These are phyloP conservation scores for Caenorhabditis brenneri DNA, from an alignment of 1,140 invertebrate genomes.

Conservation along the genomic window DNA sequence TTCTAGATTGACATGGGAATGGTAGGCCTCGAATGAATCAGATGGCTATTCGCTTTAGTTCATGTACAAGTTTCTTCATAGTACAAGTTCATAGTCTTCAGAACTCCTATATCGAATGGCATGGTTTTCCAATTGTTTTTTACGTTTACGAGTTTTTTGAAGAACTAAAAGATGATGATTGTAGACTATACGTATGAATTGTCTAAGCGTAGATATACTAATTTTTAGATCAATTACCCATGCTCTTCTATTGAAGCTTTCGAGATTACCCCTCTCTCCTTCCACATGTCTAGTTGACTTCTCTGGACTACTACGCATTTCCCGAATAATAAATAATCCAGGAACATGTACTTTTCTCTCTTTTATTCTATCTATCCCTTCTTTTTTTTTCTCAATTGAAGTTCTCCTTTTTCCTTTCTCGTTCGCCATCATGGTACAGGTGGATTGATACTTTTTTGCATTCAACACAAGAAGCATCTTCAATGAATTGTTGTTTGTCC, in stretches of 20 bases:
- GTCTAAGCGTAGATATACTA: too few relatives aligned
- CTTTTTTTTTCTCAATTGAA: constrained; percentile 12
- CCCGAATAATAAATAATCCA: constrained; percentile 13
- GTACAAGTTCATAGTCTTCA: too few relatives aligned
- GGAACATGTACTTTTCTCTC: constrained; percentile 28
- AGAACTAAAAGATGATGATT: too few relatives aligned
- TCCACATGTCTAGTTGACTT: neutral
- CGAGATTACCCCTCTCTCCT: neutral
- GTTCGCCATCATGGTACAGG: neutral
- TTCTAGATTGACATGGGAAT: neutral
- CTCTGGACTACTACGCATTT: neutral
- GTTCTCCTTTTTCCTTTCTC: neutral
- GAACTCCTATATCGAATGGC: too few relatives aligned
- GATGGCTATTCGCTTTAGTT: too few relatives aligned
- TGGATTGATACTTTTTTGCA: neutral
- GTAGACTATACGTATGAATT: too few relatives aligned
- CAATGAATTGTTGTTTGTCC: neutral
- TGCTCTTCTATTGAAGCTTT: too few relatives aligned
- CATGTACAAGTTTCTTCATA: too few relatives aligned
- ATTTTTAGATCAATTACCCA: too few relatives aligned
- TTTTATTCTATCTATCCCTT: neutral
- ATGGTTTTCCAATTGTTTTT: too few relatives aligned
- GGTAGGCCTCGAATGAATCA: neutral
- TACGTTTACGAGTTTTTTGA: too few relatives aligned
- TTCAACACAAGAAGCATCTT: too few relatives aligned